Base-by-base conservation (phyloP, 2,113 vertebrate species). In the Embiotoca jacksoni region DNA sequence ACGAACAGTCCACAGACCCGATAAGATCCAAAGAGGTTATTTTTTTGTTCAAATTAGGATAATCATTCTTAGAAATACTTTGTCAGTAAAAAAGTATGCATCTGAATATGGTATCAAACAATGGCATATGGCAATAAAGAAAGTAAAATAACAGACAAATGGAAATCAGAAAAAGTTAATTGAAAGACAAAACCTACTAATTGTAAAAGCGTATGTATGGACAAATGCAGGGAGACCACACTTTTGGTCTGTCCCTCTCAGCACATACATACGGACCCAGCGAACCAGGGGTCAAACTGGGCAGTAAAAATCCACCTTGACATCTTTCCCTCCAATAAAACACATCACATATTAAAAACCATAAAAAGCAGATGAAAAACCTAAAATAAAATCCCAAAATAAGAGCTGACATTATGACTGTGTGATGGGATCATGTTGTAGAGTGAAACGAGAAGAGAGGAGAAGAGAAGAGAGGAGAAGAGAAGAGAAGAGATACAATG, bases 251-350 rank as follows among this genome's bases (percentile, higher is more conserved):
- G 11, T 47, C 50, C 14, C 7, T 50, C 6, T 57, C 46, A 7
- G 31, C 9, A 50, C 58, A 64, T 1, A 44, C 30, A 52, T 10
- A 36, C 14, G 3, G 30, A 69, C 6, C 35, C 13, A 16, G 8
- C 2, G 13, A 68, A 44, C 49, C 3, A 46, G 50, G 46, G 87
- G 90, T 91, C 88, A 88, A 23, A 9, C 16, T 49, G 44, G 30
- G 62, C 56, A 7, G 55, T 91, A 84, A 90, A 92, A 88, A 50
- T 35, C 61, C 83, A 84, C 85, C 90, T 91, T 87, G 83, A 90
- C 75, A 80, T 86, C 72, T 36, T 33, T 74, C 56, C 62, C 46
- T 72, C 75, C 52, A 13, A 83, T 87, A 91, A 90, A 92, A 87
- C 13, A 83, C 36, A 80, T 57, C 78, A 80, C 37, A 78, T 81